Evolutionary conservation across 1,140 invertebrate species (phyloP).

Genomic region (Procambarus clarkii): DNA sequence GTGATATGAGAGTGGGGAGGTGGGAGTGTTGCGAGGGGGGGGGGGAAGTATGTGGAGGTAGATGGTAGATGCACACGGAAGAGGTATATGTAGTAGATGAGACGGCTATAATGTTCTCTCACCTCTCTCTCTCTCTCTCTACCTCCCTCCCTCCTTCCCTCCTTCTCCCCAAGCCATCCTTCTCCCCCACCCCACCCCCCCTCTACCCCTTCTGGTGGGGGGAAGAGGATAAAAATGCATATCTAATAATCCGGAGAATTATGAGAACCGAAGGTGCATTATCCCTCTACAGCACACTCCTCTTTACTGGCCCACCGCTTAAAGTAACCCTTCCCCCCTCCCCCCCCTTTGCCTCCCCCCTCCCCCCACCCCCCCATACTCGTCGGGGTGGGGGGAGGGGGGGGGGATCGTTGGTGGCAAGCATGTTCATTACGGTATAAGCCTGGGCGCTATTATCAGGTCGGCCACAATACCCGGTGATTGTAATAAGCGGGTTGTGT

Average conservation of each 20-base stretch:
- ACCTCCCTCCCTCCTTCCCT: neutral
- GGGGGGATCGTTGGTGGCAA: too few relatives aligned
- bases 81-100: neutral
- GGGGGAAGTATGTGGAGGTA: too few relatives aligned
- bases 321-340: neutral
- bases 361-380: neutral
- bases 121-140: neutral
- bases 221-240: neutral
- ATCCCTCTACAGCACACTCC: neutral
- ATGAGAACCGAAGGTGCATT: neutral
- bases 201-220: neutral
- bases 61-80: too few relatives aligned
- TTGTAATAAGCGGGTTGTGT: conserved; percentile 36
- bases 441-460: conserved; percentile 8
- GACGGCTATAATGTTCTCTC: neutral
- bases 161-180: neutral
- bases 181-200: neutral
- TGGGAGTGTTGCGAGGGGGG: too few relatives aligned
- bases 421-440: neutral
- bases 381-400: too few relatives aligned
- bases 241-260: neutral
- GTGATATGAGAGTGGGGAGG: too few relatives aligned
- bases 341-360: neutral
- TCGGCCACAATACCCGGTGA: conserved; percentile 22
- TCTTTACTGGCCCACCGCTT: too few relatives aligned